Evolutionary conservation across 2,113 vertebrate species (phyloP).

Genomic region (Hippoglossus stenolepis): DNA sequence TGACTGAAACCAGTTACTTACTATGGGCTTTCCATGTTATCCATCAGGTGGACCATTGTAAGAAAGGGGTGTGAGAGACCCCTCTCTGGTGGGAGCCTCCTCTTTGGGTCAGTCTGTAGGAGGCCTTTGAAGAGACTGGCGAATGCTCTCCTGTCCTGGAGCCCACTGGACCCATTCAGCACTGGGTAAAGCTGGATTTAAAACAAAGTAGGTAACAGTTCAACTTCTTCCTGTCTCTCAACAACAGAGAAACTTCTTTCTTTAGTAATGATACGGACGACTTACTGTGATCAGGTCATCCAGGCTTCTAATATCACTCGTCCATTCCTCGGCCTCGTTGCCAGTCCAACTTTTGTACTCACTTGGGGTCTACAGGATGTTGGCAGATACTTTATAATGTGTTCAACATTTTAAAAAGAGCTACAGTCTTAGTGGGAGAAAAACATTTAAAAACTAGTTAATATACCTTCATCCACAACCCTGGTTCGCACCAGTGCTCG

Average conservation of each 20-base stretch:
- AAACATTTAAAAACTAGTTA: background rate
- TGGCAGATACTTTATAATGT: no score
- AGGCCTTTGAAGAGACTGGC: no score
- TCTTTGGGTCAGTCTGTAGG: no score
- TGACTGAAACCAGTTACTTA: background rate
- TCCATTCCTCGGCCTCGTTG: background rate
- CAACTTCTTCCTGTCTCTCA: no score
- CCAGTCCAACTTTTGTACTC: background rate
- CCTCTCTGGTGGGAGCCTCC: background rate
- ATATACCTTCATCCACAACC: background rate
- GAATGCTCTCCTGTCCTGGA: no score
- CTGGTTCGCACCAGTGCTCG: no score
- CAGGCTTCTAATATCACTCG: background rate
- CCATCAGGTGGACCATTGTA: background rate
- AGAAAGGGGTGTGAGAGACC: background rate
- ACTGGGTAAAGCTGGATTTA: background rate
- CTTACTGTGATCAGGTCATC: background rate
- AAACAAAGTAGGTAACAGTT: background rate
- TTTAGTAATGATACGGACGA: background rate
- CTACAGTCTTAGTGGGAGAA: no score
- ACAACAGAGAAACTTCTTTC: background rate
- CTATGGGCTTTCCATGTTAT: background rate
- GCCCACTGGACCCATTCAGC: no score
- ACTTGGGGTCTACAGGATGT: background rate
- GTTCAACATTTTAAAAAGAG: no score